Conservation (phyloP, 2,888 invertebrate species). For the Rhabditoides inermis region DNA sequence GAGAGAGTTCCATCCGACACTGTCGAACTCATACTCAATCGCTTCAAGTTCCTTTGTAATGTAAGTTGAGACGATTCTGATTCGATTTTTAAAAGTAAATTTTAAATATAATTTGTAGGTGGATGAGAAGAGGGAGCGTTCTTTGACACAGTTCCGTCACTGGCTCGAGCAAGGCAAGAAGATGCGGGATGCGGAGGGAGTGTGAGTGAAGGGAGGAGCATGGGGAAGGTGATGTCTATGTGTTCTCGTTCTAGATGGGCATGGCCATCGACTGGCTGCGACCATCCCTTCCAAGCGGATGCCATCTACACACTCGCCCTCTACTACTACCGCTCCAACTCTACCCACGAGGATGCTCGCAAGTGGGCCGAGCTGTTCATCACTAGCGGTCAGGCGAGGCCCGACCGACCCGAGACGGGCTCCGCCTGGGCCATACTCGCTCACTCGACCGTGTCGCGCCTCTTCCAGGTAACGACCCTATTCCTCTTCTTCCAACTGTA, state of each 20-base stretch:
- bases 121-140: too few species aligned
- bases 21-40: too few species aligned
- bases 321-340: neutral
- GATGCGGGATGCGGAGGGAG: too few species aligned
- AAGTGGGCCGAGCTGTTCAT: conserved; percentile 6
- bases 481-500: conserved; percentile 8
- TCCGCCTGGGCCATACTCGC: conserved; percentile 29
- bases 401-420: conserved; percentile 8
- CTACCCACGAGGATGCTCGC: neutral
- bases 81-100: neutral
- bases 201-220: too few species aligned
- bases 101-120: too few species aligned
- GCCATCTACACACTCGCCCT: neutral
- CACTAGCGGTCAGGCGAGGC: conserved; percentile 6
- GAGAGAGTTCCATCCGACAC: too few species aligned
- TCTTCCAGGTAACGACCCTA: conserved; percentile 13
- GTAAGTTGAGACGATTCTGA: neutral
- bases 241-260: too few species aligned
- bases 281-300: neutral
- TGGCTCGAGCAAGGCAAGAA: too few species aligned
- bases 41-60: too few species aligned
- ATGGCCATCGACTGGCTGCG: neutral
- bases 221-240: too few species aligned
- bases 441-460: conserved; percentile 12
- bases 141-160: too few species aligned